Evolutionary conservation across 2,113 vertebrate genomes (phyloP).

Genomic region (Elephas maximus): DNA sequence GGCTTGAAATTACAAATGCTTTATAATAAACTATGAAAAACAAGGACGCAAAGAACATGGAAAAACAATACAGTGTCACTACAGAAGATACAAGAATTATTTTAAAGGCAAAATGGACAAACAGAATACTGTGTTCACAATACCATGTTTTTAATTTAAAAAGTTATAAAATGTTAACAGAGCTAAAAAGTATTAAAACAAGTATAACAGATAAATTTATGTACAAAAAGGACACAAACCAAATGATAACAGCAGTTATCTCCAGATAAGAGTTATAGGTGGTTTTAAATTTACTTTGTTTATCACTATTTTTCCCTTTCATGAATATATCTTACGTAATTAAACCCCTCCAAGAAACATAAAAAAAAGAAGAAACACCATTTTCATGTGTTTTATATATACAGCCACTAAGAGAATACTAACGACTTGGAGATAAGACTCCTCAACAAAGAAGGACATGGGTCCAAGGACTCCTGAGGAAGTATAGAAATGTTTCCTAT

Average conservation of each 20-base stretch:
- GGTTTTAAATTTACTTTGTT: not conserved
- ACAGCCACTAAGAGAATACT: not conserved
- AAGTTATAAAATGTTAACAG: not conserved
- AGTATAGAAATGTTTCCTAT: not conserved
- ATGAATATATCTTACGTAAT: not conserved
- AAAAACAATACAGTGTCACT: conserved; percentile 13
- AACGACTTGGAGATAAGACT: not conserved
- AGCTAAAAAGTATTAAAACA: not conserved
- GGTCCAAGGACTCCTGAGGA: not conserved
- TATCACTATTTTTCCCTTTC: not conserved
- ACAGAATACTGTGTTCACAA: not conserved
- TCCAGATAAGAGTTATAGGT: not conserved
- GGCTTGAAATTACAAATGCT: conserved; percentile 3
- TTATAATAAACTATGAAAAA: conserved; percentile 28
- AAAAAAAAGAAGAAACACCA: no score
- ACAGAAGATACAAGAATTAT: not conserved
- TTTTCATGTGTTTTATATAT: not conserved
- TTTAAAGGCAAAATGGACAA: not conserved
- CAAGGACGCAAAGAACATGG: not conserved
- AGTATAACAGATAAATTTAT: conserved; percentile 2
- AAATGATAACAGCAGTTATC: not conserved
- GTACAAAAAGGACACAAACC: not conserved
- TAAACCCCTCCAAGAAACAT: not conserved
- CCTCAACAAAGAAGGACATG: not conserved
- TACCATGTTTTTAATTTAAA: conserved; percentile 19